Percentiles rank a stretch among this genome's conserved stretches.
Conservation (phyloP, 1,140 invertebrate genomes). For the Aphis gossypii region DNA sequence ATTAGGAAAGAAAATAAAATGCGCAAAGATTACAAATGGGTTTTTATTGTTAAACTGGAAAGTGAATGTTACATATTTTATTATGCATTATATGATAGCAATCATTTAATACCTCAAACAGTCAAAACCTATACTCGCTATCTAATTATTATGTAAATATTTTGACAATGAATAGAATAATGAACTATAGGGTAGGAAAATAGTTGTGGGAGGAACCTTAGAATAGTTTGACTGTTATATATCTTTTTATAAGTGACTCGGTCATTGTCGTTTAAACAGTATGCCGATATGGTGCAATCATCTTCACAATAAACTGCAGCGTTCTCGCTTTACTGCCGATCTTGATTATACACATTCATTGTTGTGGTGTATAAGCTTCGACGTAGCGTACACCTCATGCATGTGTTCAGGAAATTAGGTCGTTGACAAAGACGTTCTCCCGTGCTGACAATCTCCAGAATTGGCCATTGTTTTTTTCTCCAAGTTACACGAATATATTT, state of each 20-base stretch:
- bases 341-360: conserved; percentile 8
- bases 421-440: conserved; percentile 27
- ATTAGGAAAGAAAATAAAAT: background rate
- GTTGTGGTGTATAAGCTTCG: background rate
- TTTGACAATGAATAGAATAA: background rate
- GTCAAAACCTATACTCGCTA: background rate
- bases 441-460: background rate
- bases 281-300: conserved; percentile 7
- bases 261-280: background rate
- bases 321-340: background rate
- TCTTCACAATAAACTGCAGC: background rate
- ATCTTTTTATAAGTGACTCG: background rate
- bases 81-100: background rate
- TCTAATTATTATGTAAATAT: background rate
- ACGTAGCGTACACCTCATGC: background rate
- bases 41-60: background rate
- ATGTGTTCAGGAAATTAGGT: conserved; percentile 11
- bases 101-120: background rate
- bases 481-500: background rate
- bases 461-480: conserved; percentile 22
- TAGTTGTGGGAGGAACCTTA: background rate
- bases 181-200: background rate
- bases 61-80: background rate
- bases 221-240: background rate
- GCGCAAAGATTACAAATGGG: background rate